Evolutionary conservation across 1,140 invertebrate genomes (phyloP), one percentile per base, ranked within the genome.

Genomic region (Matsumurasca onukii): DNA sequence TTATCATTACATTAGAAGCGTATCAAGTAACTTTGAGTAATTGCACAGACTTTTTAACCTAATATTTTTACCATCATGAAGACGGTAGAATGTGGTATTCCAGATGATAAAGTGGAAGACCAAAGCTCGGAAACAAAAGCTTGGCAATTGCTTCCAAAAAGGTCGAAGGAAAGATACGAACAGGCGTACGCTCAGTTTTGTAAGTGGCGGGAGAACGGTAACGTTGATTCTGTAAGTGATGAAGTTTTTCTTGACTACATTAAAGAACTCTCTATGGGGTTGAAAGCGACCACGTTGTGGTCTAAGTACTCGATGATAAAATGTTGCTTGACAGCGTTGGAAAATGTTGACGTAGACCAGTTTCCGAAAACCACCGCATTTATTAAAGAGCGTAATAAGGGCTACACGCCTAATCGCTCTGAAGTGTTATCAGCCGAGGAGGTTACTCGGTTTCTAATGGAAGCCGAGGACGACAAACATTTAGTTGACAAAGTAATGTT

Each of bases 321-420:
- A 34, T 34, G 62, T n/a, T 64, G 62, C n/a, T 34, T 64, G 31
- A 2, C 2, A 30, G 9, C n/a, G 1, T 34, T 15, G 39, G 62
- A 31, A 20, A 34, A 64, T 64, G 20, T 64, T 15, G 62, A 64
- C 9, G 17, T 1, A 2, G 25, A 9, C 2, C 2, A 64, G n/a
- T 64, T 64, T 34, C 1, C 2, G 2, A 64, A 64, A 34, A 3
- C 27, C 15, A 34, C 39, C 31, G 62, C 62, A n/a, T 64, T 31
- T 31, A n/a, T 64, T 2, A 64, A 64, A 15, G 1, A 15, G n/a
- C 3, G 1, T 24, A 24, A 20, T 24, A 24, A n/a, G 13, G 57
- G 57, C 25, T 61, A 61, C 57, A 61, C 22, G 25, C 57, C 57
- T 24, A 64, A 64, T 34, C 31, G 39, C 5, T 64, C 62, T 1